Conservation (phyloP, 2,888 invertebrate species). For the Troilus luridus region DNA sequence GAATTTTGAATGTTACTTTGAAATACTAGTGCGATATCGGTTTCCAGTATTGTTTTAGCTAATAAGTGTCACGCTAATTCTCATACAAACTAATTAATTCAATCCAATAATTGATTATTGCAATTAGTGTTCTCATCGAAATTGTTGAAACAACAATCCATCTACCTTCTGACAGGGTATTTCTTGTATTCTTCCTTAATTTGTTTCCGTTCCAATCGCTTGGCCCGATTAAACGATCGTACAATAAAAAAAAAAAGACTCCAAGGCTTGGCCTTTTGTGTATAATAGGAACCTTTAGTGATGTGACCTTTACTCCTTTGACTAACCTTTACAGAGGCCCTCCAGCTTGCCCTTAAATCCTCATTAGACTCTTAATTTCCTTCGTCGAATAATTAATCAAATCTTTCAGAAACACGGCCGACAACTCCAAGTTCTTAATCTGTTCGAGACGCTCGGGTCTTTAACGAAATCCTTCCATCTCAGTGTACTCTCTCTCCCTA, state of each 20-base stretch:
- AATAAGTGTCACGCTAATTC: too few species aligned
- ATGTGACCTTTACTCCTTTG: not conserved
- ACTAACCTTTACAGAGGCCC: not conserved
- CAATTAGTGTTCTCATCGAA: not conserved
- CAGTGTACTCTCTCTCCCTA: not conserved
- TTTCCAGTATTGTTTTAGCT: too few species aligned
- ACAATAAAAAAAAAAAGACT: not conserved
- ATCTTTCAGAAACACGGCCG: conserved; percentile 38
- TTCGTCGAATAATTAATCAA: conserved; percentile 44
- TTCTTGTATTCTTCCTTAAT: not conserved
- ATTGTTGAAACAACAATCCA: not conserved
- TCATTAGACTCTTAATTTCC: conserved; percentile 53
- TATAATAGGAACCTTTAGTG: conserved; percentile 31
- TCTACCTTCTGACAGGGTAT: not conserved
- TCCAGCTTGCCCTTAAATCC: conserved; percentile 7
- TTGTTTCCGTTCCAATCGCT: not conserved
- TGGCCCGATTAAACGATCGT: not conserved
- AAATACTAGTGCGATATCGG: too few species aligned
- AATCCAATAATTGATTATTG: not conserved
- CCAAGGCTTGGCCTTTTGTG: not conserved
- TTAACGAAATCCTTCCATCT: not conserved
- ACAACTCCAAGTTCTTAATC: conserved; percentile 30
- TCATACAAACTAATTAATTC: not conserved
- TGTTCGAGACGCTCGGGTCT: not conserved
- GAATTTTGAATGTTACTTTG: too few species aligned